Evolutionary conservation across 1,140 invertebrate species (phyloP).

Genomic region (Anastrepha ludens): DNA sequence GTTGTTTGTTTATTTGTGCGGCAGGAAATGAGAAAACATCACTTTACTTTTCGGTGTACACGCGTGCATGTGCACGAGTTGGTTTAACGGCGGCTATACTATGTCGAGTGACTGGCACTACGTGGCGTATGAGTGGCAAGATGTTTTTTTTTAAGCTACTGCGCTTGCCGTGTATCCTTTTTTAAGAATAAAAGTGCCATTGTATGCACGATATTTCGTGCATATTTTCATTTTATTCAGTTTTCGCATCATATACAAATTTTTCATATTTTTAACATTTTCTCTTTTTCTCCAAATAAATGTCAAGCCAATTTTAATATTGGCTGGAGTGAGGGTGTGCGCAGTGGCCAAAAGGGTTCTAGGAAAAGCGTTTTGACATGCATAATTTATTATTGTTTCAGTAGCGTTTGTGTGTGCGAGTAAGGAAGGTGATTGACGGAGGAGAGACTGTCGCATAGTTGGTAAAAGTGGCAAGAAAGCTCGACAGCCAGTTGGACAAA

Average conservation of each 20-base stretch:
- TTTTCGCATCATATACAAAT: not conserved
- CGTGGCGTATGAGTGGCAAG: constrained; percentile 38
- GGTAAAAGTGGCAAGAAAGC: no score
- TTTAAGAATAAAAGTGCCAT: not conserved
- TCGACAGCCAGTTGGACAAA: no score
- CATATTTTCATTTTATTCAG: not conserved
- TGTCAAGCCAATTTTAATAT: not conserved
- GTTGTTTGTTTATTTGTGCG: constrained; percentile 16
- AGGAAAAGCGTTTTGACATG: not conserved
- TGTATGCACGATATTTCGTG: not conserved
- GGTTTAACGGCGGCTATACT: not conserved
- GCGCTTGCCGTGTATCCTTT: not conserved
- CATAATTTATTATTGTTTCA: constrained; percentile 4
- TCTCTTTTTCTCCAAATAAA: not conserved
- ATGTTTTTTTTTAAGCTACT: not conserved
- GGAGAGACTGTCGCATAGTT: not conserved
- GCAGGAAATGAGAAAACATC: constrained; percentile 44
- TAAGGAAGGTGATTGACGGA: no score
- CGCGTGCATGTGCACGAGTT: not conserved
- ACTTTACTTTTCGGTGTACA: not conserved
- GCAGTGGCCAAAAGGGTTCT: not conserved
- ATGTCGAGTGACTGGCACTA: constrained; percentile 7
- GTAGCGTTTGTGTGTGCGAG: no score
- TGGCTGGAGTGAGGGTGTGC: not conserved
- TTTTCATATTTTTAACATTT: not conserved